Evolutionary conservation across 2,888 invertebrate genomes (phyloP).

Genomic region (Adelognathus sp.): DNA sequence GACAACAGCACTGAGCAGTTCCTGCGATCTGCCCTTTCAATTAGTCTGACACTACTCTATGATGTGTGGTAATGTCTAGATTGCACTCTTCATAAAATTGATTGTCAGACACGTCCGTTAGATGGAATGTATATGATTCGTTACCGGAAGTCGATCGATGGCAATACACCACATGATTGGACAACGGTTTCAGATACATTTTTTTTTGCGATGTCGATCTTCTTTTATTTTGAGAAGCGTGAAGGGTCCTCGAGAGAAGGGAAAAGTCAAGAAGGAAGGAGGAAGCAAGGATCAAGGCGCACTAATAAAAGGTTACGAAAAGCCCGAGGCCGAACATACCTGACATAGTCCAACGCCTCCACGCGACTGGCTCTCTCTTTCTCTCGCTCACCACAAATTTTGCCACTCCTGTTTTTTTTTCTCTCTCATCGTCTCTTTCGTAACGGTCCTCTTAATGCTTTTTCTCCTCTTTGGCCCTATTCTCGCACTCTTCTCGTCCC

Average conservation of each 20-base stretch:
- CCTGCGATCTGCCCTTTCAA: slow-evolving; percentile 24
- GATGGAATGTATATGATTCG: background rate
- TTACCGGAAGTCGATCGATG: slow-evolving; percentile 7
- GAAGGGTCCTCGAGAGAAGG: slow-evolving; percentile 23
- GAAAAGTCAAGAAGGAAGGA: slow-evolving; percentile 39
- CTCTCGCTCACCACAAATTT: slow-evolving; percentile 13
- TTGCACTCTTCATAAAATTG: slow-evolving; percentile 9
- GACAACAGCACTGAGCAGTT: background rate
- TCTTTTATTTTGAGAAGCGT: background rate
- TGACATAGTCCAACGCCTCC: slow-evolving; percentile 75
- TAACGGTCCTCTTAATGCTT: slow-evolving; percentile 12
- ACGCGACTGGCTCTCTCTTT: slow-evolving; percentile 69
- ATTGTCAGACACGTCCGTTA: slow-evolving; percentile 14
- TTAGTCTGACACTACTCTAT: slow-evolving; percentile 7
- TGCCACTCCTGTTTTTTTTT: background rate
- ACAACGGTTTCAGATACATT: slow-evolving; percentile 66
- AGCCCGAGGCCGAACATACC: slow-evolving; percentile 69
- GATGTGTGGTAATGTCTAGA: slow-evolving; percentile 2
- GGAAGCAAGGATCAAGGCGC: slow-evolving; percentile 53
- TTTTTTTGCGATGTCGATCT: slow-evolving; percentile 5
- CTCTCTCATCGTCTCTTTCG: slow-evolving; percentile 3
- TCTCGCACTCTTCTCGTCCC: background rate
- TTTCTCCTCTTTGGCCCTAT: background rate
- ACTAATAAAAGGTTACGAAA: slow-evolving; percentile 72
- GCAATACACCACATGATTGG: background rate